Base-by-base conservation (phyloP, 1,140 invertebrate species). In the Drosophila hydei region DNA sequence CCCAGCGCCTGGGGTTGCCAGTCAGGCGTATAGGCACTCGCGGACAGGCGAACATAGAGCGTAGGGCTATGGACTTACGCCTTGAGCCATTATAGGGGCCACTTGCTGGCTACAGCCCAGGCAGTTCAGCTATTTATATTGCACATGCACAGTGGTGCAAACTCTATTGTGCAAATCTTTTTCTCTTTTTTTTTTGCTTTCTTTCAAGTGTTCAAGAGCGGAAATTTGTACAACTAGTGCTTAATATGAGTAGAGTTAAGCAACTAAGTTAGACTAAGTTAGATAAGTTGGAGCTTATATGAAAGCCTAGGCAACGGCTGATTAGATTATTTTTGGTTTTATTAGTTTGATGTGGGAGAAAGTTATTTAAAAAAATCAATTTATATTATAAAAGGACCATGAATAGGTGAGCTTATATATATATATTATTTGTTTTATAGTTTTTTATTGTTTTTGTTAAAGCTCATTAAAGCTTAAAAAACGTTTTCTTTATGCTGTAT, bases 41-140 rank as follows among this genome's bases (percentile, higher is more conserved):
- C 58, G 59, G 63, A 55, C 58, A 47, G 62, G 59, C 42, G 65
- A 38, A 76, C 63, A 12, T 11, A 12, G 30, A 33, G 30, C 30
- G 9, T 33, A 33, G 30, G 84, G 77, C 79, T 75, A 85, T 87
- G 81, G 80, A 81, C 81, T 87, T 81, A 88, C 78, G 81, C 81
- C 81, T 83, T 83, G 77, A 62, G 62, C 72, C 76, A 79, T 84
- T 84, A 84, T 84, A 65, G 74, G 72, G 79, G 79, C 79, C 79
- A 83, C 79, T 83, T 83, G 75, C 79, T 69, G 79, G 60, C 63
- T 21, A 42, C 42, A 23, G 33, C 45, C 45, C 4, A 9, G 30
- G 3, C 30, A 30, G 61, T 9, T 36, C 27, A 30, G 60, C 60
- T 63, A 63, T 70, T 70, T 70, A 65, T 55, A 54, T 45, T 14